Evolutionary conservation across 2,888 invertebrate species (phyloP), one percentile per base, ranked within the genome.

Genomic region (Hirudinaria manillensis): DNA sequence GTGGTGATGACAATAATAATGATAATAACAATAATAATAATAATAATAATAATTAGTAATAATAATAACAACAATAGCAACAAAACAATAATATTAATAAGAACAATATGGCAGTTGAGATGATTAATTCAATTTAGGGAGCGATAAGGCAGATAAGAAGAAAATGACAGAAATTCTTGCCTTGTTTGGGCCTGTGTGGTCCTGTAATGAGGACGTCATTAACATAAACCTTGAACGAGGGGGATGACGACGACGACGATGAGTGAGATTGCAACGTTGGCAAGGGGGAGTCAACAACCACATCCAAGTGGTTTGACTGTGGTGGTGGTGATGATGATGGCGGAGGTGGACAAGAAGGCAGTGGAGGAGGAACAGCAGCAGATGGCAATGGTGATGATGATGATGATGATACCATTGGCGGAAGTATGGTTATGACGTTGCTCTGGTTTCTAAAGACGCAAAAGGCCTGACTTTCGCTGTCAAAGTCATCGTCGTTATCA

Each of bases 321-420:
- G 36, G n/a, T 1, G 68, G 34, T 34, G 68, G 34, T 34, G 68
- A 68, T 34, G 68, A 68, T 68, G 68, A 29, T 34, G 68, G 36
- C 16, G 68, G 36, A 29, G 68, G 68, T 68, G 68, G 68, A 29
- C 4, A 36, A 29, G 68, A 68, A 13, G 68, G 68, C 13, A 36
- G 68, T 1, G 68, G 68, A 29, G 61, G 61, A 2, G 61, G 61
- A 61, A 53, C 21, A 21, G 21, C 13, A 21, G 29, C 10, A 10
- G 68, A 7, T 68, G 68, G 36, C 27, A 61, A 7, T 13, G 27
- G 19, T 53, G 19, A 61, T 61, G 61, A 61, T 61, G 61, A 61
- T 10, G 61, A 61, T 61, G 45, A 45, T 45, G 13, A 45, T 10
- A 45, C 45, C 3, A 45, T 16, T 7, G 61, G 61, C 24, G 61